Evolutionary conservation across 2,888 invertebrate genomes (phyloP).

Genomic region (Limnephilus marmoratus): DNA sequence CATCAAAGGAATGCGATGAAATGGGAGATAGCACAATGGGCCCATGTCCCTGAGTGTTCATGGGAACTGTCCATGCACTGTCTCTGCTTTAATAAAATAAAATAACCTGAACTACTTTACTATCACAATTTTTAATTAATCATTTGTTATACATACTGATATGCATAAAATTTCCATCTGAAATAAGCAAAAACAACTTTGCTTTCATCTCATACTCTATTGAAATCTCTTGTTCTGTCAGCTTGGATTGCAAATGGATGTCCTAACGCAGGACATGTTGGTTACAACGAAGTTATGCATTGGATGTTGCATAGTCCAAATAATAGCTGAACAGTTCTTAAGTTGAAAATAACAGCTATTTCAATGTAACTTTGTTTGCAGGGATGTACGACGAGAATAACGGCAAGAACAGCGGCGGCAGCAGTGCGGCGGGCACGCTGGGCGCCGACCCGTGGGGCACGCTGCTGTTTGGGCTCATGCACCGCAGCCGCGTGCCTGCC

Average conservation of each 20-base stretch:
- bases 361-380: constrained; percentile 42
- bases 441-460: constrained; percentile 94
- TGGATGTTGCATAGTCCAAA: neutral
- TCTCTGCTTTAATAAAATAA: no score
- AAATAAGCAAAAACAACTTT: no score
- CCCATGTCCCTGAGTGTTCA: no score
- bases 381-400: constrained; percentile 76
- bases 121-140: neutral
- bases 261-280: neutral
- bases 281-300: neutral
- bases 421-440: constrained; percentile 71
- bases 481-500: constrained; percentile 88
- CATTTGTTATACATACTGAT: neutral
- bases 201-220: no score
- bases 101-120: no score
- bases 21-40: no score
- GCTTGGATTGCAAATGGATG: no score
- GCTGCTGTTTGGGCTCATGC: constrained; percentile 92
- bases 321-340: neutral
- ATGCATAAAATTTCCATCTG: no score
- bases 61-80: no score
- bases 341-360: no score
- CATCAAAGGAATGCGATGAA: no score
- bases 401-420: constrained; percentile 75
- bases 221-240: no score